Conservation (phyloP, 2,797 vertebrate species). For the Ispidina picta region DNA sequence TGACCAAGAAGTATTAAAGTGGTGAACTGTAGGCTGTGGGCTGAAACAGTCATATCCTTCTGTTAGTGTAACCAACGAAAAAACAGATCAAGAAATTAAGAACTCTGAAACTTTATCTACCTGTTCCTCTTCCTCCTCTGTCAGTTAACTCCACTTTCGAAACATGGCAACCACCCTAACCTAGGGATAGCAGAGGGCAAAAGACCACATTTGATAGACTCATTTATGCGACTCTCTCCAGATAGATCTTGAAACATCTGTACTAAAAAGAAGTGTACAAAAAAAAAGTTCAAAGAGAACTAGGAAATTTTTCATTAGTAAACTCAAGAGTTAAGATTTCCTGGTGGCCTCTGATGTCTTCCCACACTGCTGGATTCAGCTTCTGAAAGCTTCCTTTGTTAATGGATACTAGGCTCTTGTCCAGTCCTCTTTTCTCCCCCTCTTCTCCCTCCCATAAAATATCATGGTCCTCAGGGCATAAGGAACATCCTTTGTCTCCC, state of each 20-base stretch:
- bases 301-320: constrained; percentile 24
- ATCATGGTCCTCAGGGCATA: constrained; percentile 52
- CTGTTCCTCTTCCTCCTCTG: background rate
- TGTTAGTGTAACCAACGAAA: background rate
- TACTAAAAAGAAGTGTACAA: background rate
- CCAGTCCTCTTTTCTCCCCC: constrained; percentile 40
- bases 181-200: background rate
- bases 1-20: background rate
- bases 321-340: constrained; percentile 63
- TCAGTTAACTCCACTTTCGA: background rate
- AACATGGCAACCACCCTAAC: background rate
- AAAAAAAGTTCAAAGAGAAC: background rate
- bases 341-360: constrained; percentile 47
- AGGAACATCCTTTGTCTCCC: constrained; percentile 63
- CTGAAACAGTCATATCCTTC: background rate
- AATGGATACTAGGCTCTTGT: constrained; percentile 67
- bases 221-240: background rate
- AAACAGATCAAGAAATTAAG: background rate
- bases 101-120: background rate
- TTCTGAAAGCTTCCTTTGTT: constrained; percentile 68
- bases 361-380: constrained; percentile 39
- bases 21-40: background rate
- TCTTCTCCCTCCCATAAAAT: constrained; percentile 52
- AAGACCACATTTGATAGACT: background rate
- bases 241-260: background rate